Evolutionary conservation across 2,113 vertebrate species (phyloP), one percentile per base, ranked within the genome.

Genomic region (Cyanistes caeruleus): DNA sequence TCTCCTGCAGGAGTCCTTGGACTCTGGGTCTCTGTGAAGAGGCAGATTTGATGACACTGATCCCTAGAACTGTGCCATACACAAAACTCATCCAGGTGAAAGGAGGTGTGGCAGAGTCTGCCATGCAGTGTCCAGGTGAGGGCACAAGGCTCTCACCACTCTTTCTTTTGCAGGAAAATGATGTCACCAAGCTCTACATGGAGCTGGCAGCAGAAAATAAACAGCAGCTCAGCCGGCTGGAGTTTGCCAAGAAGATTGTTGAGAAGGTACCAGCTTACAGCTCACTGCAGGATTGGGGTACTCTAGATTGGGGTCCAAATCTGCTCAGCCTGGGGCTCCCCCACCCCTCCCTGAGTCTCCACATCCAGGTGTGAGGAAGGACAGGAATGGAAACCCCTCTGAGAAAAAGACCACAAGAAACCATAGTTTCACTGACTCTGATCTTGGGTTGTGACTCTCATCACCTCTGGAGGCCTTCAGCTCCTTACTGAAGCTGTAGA

Each of bases 151-250:
- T 58, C 33, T 83, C 53, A 95, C 15, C 0, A 0, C 33, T 51
- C 12, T 33, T 84, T 96, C 28, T 51, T 81, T 95, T 94, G 55
- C 87, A 99, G 99, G 99, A 99, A 97, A 99, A 98, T 73, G 96
- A 97, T 78, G 90, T 99, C 69, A 92, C 97, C 35, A 99, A 98
- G 65, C 98, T 97, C 35, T 99, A 98, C 15, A 97, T 98, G 23
- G 98, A 99, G 91, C 94, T 97, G 7, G 90, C 97, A 30, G 99
- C 99, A 68, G 97, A 98, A 84, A 98, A 98, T 18, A 96, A 97
- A 51, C 98, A 99, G 94, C 98, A 98, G 28, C 98, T 99, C 93
- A 98, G 96, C 62, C 98, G 98, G 91, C 97, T 99, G 98, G 98
- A 97, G 59, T 98, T 99, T 85, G 98, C 99, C 70, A 98, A 97